Base-by-base conservation (phyloP, 2,888 invertebrate genomes). In the Sarcophaga carnaria region DNA sequence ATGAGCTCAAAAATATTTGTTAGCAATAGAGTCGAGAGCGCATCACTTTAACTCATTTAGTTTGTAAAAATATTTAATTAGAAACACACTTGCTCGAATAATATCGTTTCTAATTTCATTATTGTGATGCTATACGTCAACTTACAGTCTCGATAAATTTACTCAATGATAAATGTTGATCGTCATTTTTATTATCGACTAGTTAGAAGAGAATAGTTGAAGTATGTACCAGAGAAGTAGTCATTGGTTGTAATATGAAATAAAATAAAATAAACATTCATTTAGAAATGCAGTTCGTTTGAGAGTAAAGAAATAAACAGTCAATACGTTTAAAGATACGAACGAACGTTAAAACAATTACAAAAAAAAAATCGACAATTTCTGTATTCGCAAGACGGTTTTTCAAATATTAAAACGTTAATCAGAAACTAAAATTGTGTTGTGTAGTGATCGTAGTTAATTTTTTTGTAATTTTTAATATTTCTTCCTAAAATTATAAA, bases 271-370 rank as follows among this genome's bases (percentile, higher is more conserved):
- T 25, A 83, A 75, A 64, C 70, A 64, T 27, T 69, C 75, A 75
- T 75, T 75, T 76, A 49, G 59, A 72, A 85, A 60, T 84, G 70
- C 70, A 76, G 76, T 84, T 76, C 66, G 60, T 60, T 49, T 49
- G 64, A 75, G 75, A 76, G 76, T 45, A 77, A 77, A 71, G 78
- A 62, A 67, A 78, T 63, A 80, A 84, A 80, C 80, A 80, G 70
- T 71, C 75, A 75, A 79, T 70, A 69, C 49, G 37, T 37, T 37
- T 10, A 37, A 37, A 37, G 8, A 8, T 37, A 37, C 37, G 8
- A 37, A 67, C 20, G 45, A 45, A 37, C n/a, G 17, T 54, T 54
- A 17, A 54, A 54, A 45, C 67, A 67, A 67, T 47, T 67, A 12
- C 10, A 17, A 45, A 37, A 20, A 11, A 45, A 54, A 54, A 54